Evolutionary conservation across 2,113 vertebrate species (phyloP).

Genomic region (Microcebus lehilahytsara): DNA sequence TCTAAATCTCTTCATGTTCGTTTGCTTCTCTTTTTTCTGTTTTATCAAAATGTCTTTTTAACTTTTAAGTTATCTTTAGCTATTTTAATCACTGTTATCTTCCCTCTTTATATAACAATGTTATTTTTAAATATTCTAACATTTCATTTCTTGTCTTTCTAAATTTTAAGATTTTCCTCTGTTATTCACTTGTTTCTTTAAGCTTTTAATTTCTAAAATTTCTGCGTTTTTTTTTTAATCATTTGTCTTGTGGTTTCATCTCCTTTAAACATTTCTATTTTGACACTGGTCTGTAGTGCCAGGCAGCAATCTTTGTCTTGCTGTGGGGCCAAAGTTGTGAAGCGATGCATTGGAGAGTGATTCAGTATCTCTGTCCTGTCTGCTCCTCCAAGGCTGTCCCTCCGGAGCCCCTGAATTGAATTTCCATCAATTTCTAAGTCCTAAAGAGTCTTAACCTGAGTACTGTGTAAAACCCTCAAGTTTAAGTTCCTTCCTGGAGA

Average conservation of each 20-base stretch:
- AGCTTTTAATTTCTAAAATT: background rate
- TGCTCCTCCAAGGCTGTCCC: background rate
- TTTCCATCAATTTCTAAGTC: background rate
- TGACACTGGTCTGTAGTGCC: accelerated
- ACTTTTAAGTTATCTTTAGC: background rate
- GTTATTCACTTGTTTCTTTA: background rate
- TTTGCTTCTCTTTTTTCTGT: background rate
- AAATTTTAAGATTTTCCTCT: background rate
- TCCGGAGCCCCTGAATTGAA: background rate
- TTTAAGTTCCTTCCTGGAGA: background rate
- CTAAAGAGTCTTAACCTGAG: background rate
- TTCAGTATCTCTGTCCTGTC: background rate
- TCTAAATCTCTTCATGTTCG: background rate
- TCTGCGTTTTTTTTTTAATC: background rate
- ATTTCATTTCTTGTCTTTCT: background rate
- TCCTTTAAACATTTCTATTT: background rate
- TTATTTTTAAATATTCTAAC: background rate
- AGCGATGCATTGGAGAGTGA: background rate
- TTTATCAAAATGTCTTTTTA: background rate
- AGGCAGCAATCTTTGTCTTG: background rate
- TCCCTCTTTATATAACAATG: background rate
- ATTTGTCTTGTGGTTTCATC: background rate
- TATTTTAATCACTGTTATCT: background rate
- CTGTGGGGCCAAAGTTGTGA: background rate
- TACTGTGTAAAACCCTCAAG: background rate